Conservation (phyloP, 2,888 invertebrate species). For the Sinelater perroti region DNA sequence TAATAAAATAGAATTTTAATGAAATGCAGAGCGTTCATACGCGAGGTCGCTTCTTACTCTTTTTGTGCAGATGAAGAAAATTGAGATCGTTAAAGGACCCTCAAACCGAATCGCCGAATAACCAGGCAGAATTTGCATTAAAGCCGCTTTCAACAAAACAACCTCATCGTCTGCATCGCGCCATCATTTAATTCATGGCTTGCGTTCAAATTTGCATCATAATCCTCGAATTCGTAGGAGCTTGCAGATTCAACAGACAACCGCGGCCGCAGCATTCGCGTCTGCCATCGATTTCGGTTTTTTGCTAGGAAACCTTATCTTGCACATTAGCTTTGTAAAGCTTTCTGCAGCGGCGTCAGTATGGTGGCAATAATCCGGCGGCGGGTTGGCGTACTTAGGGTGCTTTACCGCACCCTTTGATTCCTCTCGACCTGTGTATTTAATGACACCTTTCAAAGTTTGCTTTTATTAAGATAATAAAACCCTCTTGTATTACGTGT, state of each 20-base stretch:
- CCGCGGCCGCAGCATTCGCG: constrained; percentile 4
- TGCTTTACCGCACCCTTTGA: constrained; percentile 12
- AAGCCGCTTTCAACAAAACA: too few species aligned
- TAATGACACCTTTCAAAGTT: constrained; percentile 12
- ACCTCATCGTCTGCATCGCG: too few species aligned
- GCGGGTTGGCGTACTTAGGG: constrained; percentile 15
- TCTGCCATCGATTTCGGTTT: constrained; percentile 3
- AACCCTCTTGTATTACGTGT: too few species aligned
- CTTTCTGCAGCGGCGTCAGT: constrained; percentile 10
- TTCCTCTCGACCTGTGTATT: constrained; percentile 13
- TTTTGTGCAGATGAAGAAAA: too few species aligned
- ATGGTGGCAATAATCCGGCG: constrained; percentile 13
- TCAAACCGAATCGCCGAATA: too few species aligned
- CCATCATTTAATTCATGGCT: neutral
- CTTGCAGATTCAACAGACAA: constrained; percentile 3
- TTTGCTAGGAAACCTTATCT: constrained; percentile 12
- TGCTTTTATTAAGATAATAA: too few species aligned
- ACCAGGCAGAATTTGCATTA: too few species aligned
- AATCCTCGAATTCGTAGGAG: neutral
- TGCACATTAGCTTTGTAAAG: constrained; percentile 15
- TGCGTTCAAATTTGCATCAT: constrained; percentile 9
- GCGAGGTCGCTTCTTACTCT: too few species aligned
- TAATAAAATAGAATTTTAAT: too few species aligned
- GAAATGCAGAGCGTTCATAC: too few species aligned
- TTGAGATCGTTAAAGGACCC: too few species aligned